Conservation (phyloP, 2,113 vertebrate species). For the Lonchura striata region DNA sequence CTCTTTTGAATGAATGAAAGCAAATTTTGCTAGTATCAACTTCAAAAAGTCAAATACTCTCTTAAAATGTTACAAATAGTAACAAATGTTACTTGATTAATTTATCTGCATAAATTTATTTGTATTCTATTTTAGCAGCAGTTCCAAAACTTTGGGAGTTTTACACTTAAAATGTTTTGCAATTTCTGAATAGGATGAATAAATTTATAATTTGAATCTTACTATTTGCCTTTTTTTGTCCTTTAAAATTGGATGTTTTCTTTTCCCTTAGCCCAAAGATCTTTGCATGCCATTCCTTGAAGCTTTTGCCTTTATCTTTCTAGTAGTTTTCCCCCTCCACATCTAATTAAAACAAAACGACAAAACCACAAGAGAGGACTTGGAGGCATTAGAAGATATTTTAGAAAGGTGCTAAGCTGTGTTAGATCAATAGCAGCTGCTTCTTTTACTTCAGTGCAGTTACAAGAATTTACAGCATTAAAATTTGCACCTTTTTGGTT, state of each 20-base stretch:
- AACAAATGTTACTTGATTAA: neutral
- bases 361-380: neutral
- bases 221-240: neutral
- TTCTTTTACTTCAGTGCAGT: neutral
- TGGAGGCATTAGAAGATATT: neutral
- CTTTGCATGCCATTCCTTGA: neutral
- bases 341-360: neutral
- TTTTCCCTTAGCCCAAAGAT: neutral
- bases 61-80: neutral
- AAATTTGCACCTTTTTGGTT: neutral
- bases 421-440: neutral
- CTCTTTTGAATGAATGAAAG: neutral
- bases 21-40: neutral
- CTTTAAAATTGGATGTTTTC: neutral
- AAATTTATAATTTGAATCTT: neutral
- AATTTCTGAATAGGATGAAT: neutral
- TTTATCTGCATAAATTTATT: neutral
- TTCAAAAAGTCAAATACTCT: neutral
- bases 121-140: neutral
- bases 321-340: fast-evolving
- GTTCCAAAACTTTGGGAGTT: neutral
- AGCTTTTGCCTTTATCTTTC: neutral
- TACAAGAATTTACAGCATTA: neutral
- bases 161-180: neutral
- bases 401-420: neutral